Conservation (phyloP, 2,113 vertebrate genomes). For the Naja naja region DNA sequence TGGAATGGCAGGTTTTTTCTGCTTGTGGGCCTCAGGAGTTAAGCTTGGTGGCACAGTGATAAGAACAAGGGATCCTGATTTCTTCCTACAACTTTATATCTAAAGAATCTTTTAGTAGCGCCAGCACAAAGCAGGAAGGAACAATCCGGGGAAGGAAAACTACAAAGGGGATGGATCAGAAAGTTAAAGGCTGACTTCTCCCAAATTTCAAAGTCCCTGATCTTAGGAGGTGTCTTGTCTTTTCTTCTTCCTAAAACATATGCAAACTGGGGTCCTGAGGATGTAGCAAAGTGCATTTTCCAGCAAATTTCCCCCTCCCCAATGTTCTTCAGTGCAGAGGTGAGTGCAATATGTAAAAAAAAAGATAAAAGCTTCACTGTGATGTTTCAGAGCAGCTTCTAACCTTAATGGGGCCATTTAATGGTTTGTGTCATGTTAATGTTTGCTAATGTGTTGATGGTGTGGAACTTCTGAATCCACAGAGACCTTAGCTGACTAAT, state of each 20-base stretch:
- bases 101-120: neutral
- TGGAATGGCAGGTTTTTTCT: neutral
- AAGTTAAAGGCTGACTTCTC: neutral
- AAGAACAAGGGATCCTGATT: neutral
- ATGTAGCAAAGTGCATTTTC: neutral
- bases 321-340: neutral
- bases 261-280: neutral
- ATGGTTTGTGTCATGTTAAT: neutral
- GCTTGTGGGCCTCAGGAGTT: neutral
- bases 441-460: neutral
- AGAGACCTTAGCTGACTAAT: neutral
- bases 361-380: neutral
- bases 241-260: neutral
- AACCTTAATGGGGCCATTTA: neutral
- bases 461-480: neutral
- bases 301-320: neutral
- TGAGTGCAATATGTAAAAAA: neutral
- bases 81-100: neutral
- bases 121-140: neutral
- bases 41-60: neutral
- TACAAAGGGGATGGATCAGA: neutral
- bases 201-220: neutral
- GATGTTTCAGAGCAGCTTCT: neutral
- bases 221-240: neutral
- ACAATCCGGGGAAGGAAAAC: neutral